These are phyloP conservation scores for Aspidiotus destructor DNA, from an alignment of 2,888 invertebrate genomes.

Conservation along the genomic window DNA sequence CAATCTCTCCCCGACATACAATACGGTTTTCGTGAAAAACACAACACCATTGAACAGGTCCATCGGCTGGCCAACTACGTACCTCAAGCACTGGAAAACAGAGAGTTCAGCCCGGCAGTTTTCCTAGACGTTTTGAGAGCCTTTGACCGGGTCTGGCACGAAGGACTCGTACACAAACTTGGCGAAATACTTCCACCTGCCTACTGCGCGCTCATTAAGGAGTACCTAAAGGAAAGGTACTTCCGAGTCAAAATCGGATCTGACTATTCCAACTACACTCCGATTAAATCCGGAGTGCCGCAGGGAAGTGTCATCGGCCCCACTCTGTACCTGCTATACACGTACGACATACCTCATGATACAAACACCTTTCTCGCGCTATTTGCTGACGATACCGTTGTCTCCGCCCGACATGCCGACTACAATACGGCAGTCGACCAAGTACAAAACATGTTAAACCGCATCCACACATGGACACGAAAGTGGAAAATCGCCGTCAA, in stretches of 20 bases:
- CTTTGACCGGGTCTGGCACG: slow-evolving; percentile 9
- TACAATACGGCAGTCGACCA: not conserved
- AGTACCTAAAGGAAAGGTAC: not conserved
- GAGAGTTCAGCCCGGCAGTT: slow-evolving; percentile 1
- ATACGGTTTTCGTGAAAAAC: slow-evolving; percentile 10
- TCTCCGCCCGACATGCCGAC: not conserved
- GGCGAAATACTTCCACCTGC: not conserved
- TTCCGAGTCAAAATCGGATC: not conserved
- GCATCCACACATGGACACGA: not conserved
- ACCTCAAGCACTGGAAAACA: not conserved
- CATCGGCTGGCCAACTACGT: not conserved
- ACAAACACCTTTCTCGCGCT: not conserved
- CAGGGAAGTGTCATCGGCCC: slow-evolving; percentile 14
- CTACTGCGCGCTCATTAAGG: not conserved
- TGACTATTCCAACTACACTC: not conserved
- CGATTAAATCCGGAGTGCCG: slow-evolving; percentile 4
- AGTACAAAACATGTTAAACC: slow-evolving; percentile 4
- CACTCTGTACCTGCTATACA: not conserved
- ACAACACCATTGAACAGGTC: slow-evolving; percentile 3
- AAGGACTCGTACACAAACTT: slow-evolving; percentile 7
- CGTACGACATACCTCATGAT: slow-evolving; percentile 5
- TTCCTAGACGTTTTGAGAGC: slow-evolving; percentile 11
- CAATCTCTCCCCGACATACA: slow-evolving; percentile 4
- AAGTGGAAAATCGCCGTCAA: not conserved
- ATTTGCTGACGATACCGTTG: not conserved